Evolutionary conservation across 2,797 vertebrate genomes (phyloP).

Genomic region (Notoglanidium macrostoma): DNA sequence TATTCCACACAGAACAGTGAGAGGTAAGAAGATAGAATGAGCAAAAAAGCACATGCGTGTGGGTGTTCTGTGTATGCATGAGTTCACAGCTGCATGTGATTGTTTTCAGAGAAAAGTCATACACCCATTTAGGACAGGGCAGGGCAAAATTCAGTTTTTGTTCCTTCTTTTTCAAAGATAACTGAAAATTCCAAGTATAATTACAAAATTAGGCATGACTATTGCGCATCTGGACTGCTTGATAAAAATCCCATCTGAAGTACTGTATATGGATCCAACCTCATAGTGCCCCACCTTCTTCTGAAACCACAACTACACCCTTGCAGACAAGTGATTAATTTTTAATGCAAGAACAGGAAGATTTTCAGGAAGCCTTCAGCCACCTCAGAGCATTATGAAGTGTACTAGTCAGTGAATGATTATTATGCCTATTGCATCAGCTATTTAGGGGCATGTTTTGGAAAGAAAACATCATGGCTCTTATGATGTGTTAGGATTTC

Average conservation of each 20-base stretch:
- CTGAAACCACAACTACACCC: conserved; percentile 23
- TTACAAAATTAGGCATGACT: neutral
- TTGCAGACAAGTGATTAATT: conserved; percentile 19
- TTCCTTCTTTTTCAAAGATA: neutral
- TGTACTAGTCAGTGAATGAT: neutral
- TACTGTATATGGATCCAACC: neutral
- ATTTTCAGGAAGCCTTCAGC: conserved; percentile 9
- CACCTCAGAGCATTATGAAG: neutral
- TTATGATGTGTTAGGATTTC: conserved; percentile 30
- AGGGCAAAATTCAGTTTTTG: neutral
- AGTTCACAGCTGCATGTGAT: conserved; percentile 8
- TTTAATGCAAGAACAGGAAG: conserved; percentile 10
- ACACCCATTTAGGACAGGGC: neutral
- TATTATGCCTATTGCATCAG: neutral
- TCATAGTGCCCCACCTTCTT: conserved; percentile 9
- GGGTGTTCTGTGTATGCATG: neutral
- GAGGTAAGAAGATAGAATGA: neutral
- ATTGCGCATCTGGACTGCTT: neutral
- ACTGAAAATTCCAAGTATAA: neutral
- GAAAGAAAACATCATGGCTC: neutral
- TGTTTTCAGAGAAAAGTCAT: neutral
- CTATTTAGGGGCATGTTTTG: neutral
- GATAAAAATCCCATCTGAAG: neutral
- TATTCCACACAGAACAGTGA: neutral
- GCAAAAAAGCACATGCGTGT: neutral